Base-by-base conservation (phyloP, 2,888 invertebrate genomes). In the Lordiphosa fenestrarum region DNA sequence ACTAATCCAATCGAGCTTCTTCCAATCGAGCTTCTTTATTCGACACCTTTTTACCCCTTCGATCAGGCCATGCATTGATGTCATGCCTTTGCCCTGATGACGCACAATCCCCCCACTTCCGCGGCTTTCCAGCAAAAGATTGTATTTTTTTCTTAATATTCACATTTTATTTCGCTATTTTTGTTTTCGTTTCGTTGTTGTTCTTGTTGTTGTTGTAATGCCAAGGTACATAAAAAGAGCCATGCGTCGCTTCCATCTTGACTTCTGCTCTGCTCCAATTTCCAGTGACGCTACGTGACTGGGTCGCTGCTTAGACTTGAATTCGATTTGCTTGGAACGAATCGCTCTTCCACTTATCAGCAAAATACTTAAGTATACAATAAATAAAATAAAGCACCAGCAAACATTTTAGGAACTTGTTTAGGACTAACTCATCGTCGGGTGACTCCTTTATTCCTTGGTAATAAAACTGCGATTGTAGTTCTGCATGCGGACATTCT, bases 401-500 rank as follows among this genome's bases (percentile, higher is more conserved):
- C 36, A 38, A 41, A 23, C 9, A 59, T 35, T 49, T 38, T 67
- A 66, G 64, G 58, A 66, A 65, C 66, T 41, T 50, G 38, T 46
- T 59, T 46, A 52, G 36, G 15, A 37, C 52, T 57, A 12, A 30
- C 9, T 19, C 10, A 49, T 33, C 6, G 3, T 15, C 23, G 10
- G 15, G n/a, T 36, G 30, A 30, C 13, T 51, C 39, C 44, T 46
- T 15, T 12, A 41, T 53, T 64, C 38, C 42, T 71, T 77, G 56
- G 7, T 52, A 39, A 75, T 77, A 38, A 77, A 88, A 46, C 72
- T 86, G 53, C 66, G 82, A 55, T 87, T 84, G 40, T 66, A 83
- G 21, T 76, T 76, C 55, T 88, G 87, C 64, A 83, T 52, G 66
- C 91, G 91, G 37, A 90, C 89, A 63, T 90, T 90, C 54, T 90